Evolutionary conservation across 1,140 invertebrate species (phyloP), one percentile per base, ranked within the genome.

Genomic region (Polypedilum vanderplanki): DNA sequence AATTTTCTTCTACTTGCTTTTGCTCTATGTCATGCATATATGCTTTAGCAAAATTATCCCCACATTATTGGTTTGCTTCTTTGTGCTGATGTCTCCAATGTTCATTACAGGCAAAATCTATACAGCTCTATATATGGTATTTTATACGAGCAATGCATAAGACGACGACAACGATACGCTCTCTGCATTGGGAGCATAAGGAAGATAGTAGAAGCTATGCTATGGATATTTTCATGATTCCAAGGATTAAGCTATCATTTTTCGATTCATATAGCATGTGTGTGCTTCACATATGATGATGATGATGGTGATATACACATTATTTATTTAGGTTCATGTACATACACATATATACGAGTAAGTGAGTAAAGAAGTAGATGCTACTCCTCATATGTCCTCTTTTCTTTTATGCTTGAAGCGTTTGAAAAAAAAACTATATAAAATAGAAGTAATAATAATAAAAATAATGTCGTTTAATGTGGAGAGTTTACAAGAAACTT

Each of bases 231-330:
- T 70, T 70, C 65, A 70, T 70, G 65, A 70, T 70, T 70, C 20
- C 20, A 22, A 57, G 65, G 65, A 70, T 70, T 70, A 70, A 70
- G 65, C 65, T 70, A 70, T 70, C 65, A 70, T 70, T 70, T 70
- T 70, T 57, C 65, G 65, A 70, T 70, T 22, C 65, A 70, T 70
- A 18, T 70, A 17, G 46, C 46, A 57, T 57, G 46, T 57, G 46
- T 57, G 46, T 57, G 46, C 46, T 57, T 70, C 17, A 22, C 65
- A 70, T 70, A 70, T 70, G 17, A 20, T 70, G 65, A 67, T 67
- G n/a, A 57, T 57, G 10, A 57, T 57, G 8, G 10, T 57, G 17
- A 70, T 70, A 70, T 70, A 70, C 20, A 70, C 65, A 70, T 70
- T 70, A 70, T 70, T 70, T 70, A 70, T 70, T 70, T 70, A 70